Evolutionary conservation across 2,797 vertebrate genomes (phyloP), one percentile per base, ranked within the genome.

Genomic region (Pampus argenteus): DNA sequence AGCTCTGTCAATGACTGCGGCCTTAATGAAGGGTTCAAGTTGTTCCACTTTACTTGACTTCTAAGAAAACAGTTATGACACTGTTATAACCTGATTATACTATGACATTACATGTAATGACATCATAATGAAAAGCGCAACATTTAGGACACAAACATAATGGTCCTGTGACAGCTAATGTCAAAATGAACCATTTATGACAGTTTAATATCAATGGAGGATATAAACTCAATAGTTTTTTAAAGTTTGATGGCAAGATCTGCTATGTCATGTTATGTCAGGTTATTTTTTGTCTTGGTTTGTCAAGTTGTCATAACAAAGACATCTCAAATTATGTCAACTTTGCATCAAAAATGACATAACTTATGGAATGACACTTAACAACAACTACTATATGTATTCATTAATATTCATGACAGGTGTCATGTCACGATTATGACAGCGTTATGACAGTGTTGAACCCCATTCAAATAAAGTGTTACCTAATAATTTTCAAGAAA

Each of bases 221-320:
- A 50, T 26, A 50, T 50, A 15, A 50, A 31, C 14, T 14, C 29
- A 31, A 54, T 54, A 15, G 25, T 9, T 29, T 28, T 8, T 54
- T 29, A 10, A 54, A 18, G 15, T 54, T 31, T 54, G 51, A 54
- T 11, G 31, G 10, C 31, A 9, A 28, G 51, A 3, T 14, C 26
- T 52, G 15, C 13, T 15, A 52, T 52, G 50, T 15, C 38, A 40
- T 7, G 38, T 40, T 40, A 40, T 40, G 36, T 2, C 36, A 40
- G 36, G 36, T 40, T 40, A 40, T 40, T 2, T 40, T 2, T 26
- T 40, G 38, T 40, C 40, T 42, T 42, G 15, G 17, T 18, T 42
- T 51, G 45, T 48, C n/a, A 48, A 22, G 25, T 61, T 61, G 58
- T 47, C 40, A 61, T 47, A 10, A 47, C 36, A 61, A 45, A 44